A percentile compares a stretch with the other conserved stretches of the same genome.
phyloP scores from a whole-genome alignment of 2,113 vertebrate genomes.

The Sakesphorus luctuosus region DNA sequence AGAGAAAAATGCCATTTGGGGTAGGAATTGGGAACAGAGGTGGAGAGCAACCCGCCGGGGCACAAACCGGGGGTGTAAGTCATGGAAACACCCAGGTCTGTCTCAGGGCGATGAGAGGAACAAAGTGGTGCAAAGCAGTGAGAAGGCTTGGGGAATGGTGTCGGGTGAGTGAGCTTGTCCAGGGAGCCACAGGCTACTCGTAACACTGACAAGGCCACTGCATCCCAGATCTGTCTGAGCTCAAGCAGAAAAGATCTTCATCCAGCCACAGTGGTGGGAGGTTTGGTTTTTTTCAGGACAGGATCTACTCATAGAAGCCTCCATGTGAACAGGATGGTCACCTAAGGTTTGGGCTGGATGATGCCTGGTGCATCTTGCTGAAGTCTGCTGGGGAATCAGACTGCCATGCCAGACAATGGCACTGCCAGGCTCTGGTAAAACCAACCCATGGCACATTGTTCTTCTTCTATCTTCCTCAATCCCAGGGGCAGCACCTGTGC shows the following conservation, averaged over 20 bases:
- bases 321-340: rapidly evolving
- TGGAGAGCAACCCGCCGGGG: not conserved
- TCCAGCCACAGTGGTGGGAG: not conserved
- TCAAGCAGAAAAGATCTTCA: not conserved
- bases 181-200: rapidly evolving
- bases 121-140: not conserved
- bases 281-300: not conserved
- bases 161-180: rapidly evolving
- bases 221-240: not conserved
- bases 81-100: not conserved
- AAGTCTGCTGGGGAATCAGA: rapidly evolving
- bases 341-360: not conserved
- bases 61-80: not conserved
- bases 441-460: rapidly evolving
- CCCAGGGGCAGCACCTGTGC: not conserved
- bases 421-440: not conserved
- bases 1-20: conserved; percentile 34
- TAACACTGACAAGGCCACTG: rapidly evolving
- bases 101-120: not conserved
- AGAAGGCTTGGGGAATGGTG: not conserved
- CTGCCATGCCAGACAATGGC: not conserved
- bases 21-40: not conserved
- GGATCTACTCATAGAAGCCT: not conserved
- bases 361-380: not conserved
- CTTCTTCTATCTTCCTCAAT: not conserved